Evolutionary conservation across 2,113 vertebrate genomes (phyloP).

Genomic region (Cottus gobio): DNA sequence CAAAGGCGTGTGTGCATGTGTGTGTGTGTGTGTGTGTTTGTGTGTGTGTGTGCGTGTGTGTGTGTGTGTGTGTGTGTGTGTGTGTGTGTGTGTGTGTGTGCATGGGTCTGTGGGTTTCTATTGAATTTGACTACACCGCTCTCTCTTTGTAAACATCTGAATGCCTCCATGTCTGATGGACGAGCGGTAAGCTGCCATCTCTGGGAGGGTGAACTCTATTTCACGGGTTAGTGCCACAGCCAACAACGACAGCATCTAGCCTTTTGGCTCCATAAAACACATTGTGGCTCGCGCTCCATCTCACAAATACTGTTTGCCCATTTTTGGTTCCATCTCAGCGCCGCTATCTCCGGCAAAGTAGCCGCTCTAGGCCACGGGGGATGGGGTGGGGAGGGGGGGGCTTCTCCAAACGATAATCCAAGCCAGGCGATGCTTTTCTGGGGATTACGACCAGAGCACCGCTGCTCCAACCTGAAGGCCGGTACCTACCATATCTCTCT

Average conservation of each 20-base stretch:
- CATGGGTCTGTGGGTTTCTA: slow-evolving; percentile 4
- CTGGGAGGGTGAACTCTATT: slow-evolving; percentile 76
- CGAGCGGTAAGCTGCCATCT: slow-evolving; percentile 58
- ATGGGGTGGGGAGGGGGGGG: background rate
- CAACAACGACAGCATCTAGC: slow-evolving; percentile 40
- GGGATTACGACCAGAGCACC: slow-evolving; percentile 1
- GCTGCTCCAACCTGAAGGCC: background rate
- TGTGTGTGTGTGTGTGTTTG: too few relatives aligned
- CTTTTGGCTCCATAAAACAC: slow-evolving; percentile 57
- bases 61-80: slow-evolving; percentile 3
- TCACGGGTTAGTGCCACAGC: slow-evolving; percentile 74
- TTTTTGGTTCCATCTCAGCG: slow-evolving; percentile 53
- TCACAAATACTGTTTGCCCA: slow-evolving; percentile 57
- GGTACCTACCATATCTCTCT: background rate
- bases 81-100: background rate
- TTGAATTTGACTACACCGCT: slow-evolving; percentile 44
- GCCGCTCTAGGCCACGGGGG: background rate
- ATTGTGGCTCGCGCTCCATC: slow-evolving; percentile 18
- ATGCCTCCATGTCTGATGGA: slow-evolving; percentile 50
- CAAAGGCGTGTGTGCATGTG: background rate
- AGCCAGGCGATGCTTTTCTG: slow-evolving; percentile 33
- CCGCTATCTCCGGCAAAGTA: slow-evolving; percentile 29
- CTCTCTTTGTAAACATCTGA: slow-evolving; percentile 57
- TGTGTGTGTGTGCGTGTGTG: slow-evolving; percentile 1
- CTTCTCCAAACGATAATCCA: slow-evolving; percentile 30